Evolutionary conservation across 2,888 invertebrate genomes (phyloP).

Genomic region (Mellilla xanthometata): DNA sequence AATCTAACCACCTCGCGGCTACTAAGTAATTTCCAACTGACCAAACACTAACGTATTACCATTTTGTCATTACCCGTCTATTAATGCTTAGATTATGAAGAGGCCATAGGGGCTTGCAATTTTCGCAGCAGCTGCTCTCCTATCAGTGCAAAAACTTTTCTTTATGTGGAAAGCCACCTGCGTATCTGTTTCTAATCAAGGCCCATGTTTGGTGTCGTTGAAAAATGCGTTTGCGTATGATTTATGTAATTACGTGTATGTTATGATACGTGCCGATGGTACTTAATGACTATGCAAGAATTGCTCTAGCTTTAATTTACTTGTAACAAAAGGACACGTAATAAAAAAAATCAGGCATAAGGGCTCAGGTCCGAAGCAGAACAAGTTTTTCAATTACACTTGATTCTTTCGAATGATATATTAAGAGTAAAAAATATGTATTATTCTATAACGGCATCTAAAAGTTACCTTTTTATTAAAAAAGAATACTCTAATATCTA

Average conservation of each 20-base stretch:
- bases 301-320: background rate
- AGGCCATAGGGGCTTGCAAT: constrained; percentile 76
- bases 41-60: constrained; percentile 62
- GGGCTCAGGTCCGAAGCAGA: too few species aligned
- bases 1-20: constrained; percentile 13
- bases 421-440: too few species aligned
- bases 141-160: constrained; percentile 79
- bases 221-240: constrained; percentile 16
- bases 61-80: constrained; percentile 79
- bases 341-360: too few species aligned
- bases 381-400: too few species aligned
- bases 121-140: constrained; percentile 67
- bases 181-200: constrained; percentile 46
- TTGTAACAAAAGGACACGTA: too few species aligned
- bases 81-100: constrained; percentile 80
- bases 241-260: constrained; percentile 13
- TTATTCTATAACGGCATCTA: too few species aligned
- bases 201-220: constrained; percentile 17
- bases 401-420: too few species aligned
- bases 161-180: constrained; percentile 73
- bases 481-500: too few species aligned
- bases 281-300: background rate
- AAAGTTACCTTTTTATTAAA: too few species aligned
- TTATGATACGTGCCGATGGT: background rate
- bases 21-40: constrained; percentile 63